Evolutionary conservation across 2,113 vertebrate species (phyloP).

Genomic region (Azemiops feae): DNA sequence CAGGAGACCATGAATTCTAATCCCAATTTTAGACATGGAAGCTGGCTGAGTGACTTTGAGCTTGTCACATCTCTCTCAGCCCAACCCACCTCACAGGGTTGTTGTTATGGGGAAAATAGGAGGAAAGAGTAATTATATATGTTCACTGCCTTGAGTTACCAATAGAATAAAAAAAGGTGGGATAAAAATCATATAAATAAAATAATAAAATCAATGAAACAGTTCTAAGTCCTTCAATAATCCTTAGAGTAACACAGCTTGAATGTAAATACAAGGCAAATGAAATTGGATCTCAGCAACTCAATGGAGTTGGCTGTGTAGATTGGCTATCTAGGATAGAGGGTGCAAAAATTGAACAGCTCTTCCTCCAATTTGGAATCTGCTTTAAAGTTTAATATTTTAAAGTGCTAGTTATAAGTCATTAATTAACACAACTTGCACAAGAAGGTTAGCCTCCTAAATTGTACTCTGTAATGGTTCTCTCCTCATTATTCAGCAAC

Average conservation of each 20-base stretch:
- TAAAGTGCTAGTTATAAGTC: neutral
- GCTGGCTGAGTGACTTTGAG: neutral
- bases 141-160: neutral
- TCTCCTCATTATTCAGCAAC: slow-evolving; percentile 19
- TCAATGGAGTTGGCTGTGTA: neutral
- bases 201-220: neutral
- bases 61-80: neutral
- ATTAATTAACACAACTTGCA: slow-evolving; percentile 4
- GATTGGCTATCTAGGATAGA: neutral
- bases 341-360: neutral
- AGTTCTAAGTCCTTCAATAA: neutral
- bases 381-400: slow-evolving; percentile 15
- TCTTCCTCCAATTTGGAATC: neutral
- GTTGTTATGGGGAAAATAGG: neutral
- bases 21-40: neutral
- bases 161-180: neutral
- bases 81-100: neutral
- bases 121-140: neutral
- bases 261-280: neutral
- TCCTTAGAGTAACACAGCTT: neutral
- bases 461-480: slow-evolving; percentile 3
- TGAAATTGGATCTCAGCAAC: neutral
- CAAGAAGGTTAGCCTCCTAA: neutral
- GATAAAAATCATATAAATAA: neutral
- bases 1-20: neutral